Base-by-base conservation (phyloP, 2,888 invertebrate species). In the Tinea semifulvella region DNA sequence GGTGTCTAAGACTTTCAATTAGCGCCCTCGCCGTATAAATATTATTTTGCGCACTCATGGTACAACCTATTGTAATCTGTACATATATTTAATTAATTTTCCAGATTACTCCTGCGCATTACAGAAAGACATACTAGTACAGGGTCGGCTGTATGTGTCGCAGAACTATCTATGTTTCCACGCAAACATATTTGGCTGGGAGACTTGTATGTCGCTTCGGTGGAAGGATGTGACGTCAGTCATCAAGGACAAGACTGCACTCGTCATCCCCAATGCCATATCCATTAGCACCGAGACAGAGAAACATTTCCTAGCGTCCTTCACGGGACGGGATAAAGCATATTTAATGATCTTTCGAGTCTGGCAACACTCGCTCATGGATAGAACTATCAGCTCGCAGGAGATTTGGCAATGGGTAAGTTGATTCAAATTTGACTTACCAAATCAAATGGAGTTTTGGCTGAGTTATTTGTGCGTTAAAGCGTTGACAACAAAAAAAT, bases 161-260 rank as follows among this genome's bases (percentile, higher is more conserved):
- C 95, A 95, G 79, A 93, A 93, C 73, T 95, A 92, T 84, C 85
- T 98, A 48, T 97, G 97, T 71, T 98, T 98, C 83, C 93, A 98
- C 83, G 96, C 98, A 16, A 98, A 96, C 73, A 97, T 98, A 63
- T 96, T 98, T 71, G 89, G 94, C 58, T 98, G 96, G 96, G 96
- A 97, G 77, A 97, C 96, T 4, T 86, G 85, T 63, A 84, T 96
- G 50, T 88, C 87, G 43, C 84, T 97, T 44, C 88, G 88, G 55
- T 94, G 94, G 89, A 92, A 91, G 65, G 96, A 97, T 59, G 92
- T 98, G 48, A 90, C 92, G 4, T 88, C 92, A 42, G 93, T 98
- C 65, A 96, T 96, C 31, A 98, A 98, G 79, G 96, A 96, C 72
- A 94, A 94, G 82, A 95, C 95, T 0, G 79, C 79, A 0, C 57